Evolutionary conservation across 1,140 invertebrate genomes (phyloP), one percentile per base, ranked within the genome.

Genomic region (Globodera rostochiensis): DNA sequence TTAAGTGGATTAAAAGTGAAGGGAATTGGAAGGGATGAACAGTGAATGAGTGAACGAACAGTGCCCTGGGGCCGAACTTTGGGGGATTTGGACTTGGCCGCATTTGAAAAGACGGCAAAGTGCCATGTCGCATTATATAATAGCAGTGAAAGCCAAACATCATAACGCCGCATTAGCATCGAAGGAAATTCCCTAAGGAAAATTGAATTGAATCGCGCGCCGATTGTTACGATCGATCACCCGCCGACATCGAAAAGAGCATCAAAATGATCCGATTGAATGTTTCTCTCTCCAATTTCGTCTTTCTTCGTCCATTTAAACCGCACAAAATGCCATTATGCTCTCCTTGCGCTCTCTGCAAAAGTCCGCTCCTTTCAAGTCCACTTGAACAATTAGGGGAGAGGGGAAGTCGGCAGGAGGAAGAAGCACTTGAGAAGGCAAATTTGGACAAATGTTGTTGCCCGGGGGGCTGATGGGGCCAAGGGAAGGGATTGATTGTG

Each of bases 1-100:
- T 47, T 71, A 71, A 71, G 36, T 47, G 69, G 69, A 71, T 71
- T 71, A 71, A 71, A 71, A 71, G 69, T 71, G 69, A 71, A 64
- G 57, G 57, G 19, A 64, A 64, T n/a, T 64, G 57, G 57, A 64
- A 19, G 57, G 57, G 57, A 64, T 64, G 57, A 64, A 64, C 57
- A 64, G 13, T 6, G 57, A 53, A 9, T 15, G 53, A 11, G 53
- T 53, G 8, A 53, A 53, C 9, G 53, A 9, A 70, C 11, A 70
- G 11, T 11, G n/a, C 9, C n/a, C 9, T 0, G 36, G 5, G 21
- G 67, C n/a, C 8, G n/a, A 70, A 70, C 8, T 11, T 9, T 19
- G 11, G 67, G 36, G 67, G 60, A 21, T 15, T 21, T 21, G 60
- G 60, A 66, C 13, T 66, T 66, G 13, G 60, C 60, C 13, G 60